Evolutionary conservation across 2,888 invertebrate species (phyloP).

Genomic region (Idaea dimidiata): DNA sequence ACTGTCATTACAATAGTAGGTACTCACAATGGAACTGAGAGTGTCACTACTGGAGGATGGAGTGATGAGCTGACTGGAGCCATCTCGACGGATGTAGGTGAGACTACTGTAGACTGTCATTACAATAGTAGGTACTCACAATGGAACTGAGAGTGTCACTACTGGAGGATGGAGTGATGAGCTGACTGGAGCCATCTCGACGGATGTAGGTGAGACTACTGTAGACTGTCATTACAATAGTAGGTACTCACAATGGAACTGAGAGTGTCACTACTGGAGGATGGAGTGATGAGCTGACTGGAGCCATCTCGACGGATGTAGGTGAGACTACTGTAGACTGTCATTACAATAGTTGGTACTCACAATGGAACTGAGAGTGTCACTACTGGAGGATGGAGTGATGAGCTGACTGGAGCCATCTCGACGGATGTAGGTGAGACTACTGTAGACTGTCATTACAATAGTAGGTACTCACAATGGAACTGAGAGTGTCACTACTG

Average conservation of each 20-base stretch:
- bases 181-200: conserved; percentile 86
- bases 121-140: conserved; percentile 40
- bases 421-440: conserved; percentile 86
- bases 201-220: conserved; percentile 85
- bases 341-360: conserved; percentile 27
- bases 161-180: conserved; percentile 80
- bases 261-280: conserved; percentile 76
- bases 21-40: conserved; percentile 67
- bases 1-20: no score
- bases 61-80: conserved; percentile 84
- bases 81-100: conserved; percentile 88
- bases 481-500: conserved; percentile 76
- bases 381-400: conserved; percentile 78
- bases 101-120: conserved; percentile 59
- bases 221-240: not conserved
- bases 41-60: conserved; percentile 78
- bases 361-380: conserved; percentile 72
- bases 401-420: conserved; percentile 86
- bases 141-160: conserved; percentile 75
- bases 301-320: conserved; percentile 89
- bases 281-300: conserved; percentile 82
- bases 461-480: conserved; percentile 49
- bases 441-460: conserved; percentile 34
- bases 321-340: conserved; percentile 80
- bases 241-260: conserved; percentile 61